Conservation (phyloP, 2,113 vertebrate species). For the Xiphophorus hellerii region DNA sequence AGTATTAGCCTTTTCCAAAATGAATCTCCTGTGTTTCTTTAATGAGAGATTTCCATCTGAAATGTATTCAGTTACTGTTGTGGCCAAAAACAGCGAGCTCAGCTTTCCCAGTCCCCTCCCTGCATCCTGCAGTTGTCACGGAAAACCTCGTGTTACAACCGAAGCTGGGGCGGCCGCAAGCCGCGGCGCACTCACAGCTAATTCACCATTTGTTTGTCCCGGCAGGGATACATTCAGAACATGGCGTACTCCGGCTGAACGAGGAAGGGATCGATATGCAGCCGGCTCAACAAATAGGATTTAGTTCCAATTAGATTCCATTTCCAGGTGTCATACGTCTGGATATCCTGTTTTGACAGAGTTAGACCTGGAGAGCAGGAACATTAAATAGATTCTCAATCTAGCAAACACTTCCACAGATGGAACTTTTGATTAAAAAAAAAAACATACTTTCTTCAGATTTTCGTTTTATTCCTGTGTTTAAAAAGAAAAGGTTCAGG, state of each 20-base stretch:
- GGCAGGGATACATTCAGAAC: constrained; percentile 59
- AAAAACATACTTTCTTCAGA: background rate
- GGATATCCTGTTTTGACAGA: constrained; percentile 62
- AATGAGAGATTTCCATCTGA: constrained; percentile 15
- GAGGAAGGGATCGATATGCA: constrained; percentile 54
- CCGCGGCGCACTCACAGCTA: constrained; percentile 40
- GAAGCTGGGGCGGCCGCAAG: constrained; percentile 32
- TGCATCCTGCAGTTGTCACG: constrained; percentile 47
- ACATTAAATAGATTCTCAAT: constrained; percentile 32
- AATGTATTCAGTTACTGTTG: constrained; percentile 43
- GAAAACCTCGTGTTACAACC: constrained; percentile 46
- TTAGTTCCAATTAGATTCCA: constrained; percentile 63
- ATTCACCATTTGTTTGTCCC: constrained; percentile 67
- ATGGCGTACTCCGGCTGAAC: constrained; percentile 26
- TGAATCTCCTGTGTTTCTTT: background rate
- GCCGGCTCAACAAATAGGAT: constrained; percentile 43
- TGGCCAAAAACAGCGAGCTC: constrained; percentile 44
- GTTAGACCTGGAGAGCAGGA: constrained; percentile 31
- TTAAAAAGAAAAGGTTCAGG: background rate
- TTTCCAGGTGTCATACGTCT: constrained; percentile 64
- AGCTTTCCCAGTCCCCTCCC: constrained; percentile 31
- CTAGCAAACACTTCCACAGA: background rate
- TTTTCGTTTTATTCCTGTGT: background rate
- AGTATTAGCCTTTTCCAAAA: constrained; percentile 6
- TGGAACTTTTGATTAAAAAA: background rate